Evolutionary conservation across 2,888 invertebrate genomes (phyloP).

Genomic region (Drosophila glabriapex): DNA sequence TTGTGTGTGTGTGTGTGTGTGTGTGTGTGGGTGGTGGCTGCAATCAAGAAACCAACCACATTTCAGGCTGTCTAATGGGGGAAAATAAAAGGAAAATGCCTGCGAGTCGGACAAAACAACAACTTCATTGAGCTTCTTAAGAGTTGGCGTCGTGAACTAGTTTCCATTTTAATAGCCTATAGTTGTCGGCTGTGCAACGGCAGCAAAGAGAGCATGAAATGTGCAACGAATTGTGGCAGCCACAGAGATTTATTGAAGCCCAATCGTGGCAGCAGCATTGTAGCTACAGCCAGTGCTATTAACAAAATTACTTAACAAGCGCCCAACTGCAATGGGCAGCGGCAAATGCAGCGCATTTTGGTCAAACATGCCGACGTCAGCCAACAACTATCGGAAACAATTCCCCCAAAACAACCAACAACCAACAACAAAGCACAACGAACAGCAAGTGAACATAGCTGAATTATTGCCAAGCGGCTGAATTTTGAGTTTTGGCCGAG

Average conservation of each 20-base stretch:
- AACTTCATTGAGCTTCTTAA: conserved; percentile 68
- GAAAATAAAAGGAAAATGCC: conserved; percentile 12
- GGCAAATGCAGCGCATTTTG: conserved; percentile 58
- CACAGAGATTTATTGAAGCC: conserved; percentile 77
- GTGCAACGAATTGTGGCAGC: conserved; percentile 80
- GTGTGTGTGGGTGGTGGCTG: conserved; percentile 40
- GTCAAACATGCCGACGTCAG: conserved; percentile 35
- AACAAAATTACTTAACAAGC: conserved; percentile 81
- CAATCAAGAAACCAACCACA: background rate
- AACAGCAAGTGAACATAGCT: conserved; percentile 47
- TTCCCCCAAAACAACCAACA: conserved; percentile 8
- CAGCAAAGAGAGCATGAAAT: conserved; percentile 79
- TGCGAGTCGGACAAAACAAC: conserved; percentile 30
- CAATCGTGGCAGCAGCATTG: conserved; percentile 18
- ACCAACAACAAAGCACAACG: conserved; percentile 20
- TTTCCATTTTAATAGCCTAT: conserved; percentile 71
- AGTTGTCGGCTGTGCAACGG: conserved; percentile 27
- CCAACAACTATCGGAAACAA: conserved; percentile 33
- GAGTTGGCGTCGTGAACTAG: conserved; percentile 63
- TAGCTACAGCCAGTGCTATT: conserved; percentile 58
- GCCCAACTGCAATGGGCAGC: conserved; percentile 70
- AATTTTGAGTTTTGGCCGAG: conserved; percentile 65
- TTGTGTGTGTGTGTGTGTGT: conserved; percentile 26
- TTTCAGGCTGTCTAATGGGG: background rate
- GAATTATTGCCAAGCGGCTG: conserved; percentile 74